Percentiles rank a stretch among this genome's conserved stretches.
Conservation (phyloP, 2,797 vertebrate genomes). For the Garrulus glandarius region DNA sequence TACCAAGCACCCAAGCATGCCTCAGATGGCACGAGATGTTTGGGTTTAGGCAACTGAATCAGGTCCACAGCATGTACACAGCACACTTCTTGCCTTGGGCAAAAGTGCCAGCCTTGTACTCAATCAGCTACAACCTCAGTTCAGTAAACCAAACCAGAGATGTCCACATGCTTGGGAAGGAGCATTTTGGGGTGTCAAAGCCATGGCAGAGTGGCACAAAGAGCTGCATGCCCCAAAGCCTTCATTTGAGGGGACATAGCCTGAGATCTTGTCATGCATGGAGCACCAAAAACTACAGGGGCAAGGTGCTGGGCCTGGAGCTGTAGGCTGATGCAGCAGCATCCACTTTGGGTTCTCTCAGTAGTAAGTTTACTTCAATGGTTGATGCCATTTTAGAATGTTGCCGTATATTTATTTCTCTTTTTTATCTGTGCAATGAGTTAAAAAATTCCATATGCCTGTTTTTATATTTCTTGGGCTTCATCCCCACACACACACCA, state of each 20-base stretch:
- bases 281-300: not conserved
- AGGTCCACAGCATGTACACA: not conserved
- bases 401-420: conserved; percentile 40
- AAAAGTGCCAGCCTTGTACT: not conserved
- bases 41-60: not conserved
- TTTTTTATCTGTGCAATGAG: conserved; percentile 44
- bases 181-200: not conserved
- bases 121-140: not conserved
- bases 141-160: not conserved
- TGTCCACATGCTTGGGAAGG: not conserved
- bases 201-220: not conserved
- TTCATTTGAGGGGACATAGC: not conserved
- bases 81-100: not conserved
- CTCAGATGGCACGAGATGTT: not conserved
- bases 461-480: conserved; percentile 64
- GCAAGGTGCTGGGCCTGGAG: not conserved
- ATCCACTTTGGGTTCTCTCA: not conserved
- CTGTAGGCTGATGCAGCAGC: not conserved
- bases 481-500: conserved; percentile 6
- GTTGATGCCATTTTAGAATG: conserved; percentile 15
- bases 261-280: not conserved
- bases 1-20: not conserved
- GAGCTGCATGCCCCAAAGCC: not conserved
- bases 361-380: conserved; percentile 15
- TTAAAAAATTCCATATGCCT: conserved; percentile 67